Evolutionary conservation across 2,797 vertebrate genomes (phyloP).

Genomic region (Crocidura indochinensis): DNA sequence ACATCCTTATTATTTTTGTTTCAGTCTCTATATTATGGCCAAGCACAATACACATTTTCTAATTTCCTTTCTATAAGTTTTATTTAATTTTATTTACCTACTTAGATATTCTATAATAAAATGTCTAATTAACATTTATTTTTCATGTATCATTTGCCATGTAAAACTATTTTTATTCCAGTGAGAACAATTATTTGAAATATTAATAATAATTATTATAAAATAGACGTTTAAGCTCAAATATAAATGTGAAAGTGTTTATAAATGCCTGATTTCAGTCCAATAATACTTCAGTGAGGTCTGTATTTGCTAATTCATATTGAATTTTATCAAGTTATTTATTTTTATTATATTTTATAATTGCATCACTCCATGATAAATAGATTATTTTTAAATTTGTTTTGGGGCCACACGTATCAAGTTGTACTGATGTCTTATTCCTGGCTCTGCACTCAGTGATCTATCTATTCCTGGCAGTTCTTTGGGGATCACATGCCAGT

Average conservation of each 20-base stretch:
- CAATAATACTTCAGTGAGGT: not conserved
- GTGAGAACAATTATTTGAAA: not conserved
- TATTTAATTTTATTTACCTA: not conserved
- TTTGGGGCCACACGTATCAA: too few species aligned
- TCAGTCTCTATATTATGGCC: not conserved
- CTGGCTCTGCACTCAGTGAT: too few species aligned
- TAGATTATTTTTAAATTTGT: not conserved
- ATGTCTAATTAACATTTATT: not conserved
- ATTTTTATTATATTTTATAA: constrained; percentile 30
- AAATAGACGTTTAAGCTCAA: not conserved
- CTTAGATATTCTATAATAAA: not conserved
- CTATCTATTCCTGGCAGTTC: too few species aligned
- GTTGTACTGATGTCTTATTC: too few species aligned
- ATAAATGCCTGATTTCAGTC: not conserved
- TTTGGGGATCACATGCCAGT: too few species aligned
- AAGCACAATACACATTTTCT: not conserved
- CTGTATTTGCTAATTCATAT: not conserved
- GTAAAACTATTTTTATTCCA: not conserved
- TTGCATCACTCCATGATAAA: not conserved
- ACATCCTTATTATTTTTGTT: not conserved
- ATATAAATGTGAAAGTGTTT: not conserved
- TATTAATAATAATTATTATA: not conserved
- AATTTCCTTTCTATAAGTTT: not conserved
- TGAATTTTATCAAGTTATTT: not conserved
- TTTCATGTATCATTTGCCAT: not conserved